Percentiles rank a stretch among this genome's conserved stretches.
Evolutionary conservation across 2,113 vertebrate genomes (phyloP).

Genomic region (Rhinoderma darwinii): DNA sequence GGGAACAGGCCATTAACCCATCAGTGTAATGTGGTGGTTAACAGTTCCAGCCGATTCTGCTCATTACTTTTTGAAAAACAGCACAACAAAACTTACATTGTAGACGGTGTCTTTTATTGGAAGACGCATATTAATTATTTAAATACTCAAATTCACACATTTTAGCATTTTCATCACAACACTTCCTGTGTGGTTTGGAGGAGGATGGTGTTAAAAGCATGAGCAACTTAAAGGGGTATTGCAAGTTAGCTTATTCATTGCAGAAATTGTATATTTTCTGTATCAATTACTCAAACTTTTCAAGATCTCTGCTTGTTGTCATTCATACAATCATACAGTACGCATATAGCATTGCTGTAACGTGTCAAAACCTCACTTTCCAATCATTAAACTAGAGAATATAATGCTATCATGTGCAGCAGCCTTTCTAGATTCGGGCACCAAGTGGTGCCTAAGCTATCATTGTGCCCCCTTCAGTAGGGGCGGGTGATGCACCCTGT

Average conservation of each 20-base stretch:
- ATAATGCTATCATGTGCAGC: no score
- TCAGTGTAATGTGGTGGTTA: background rate
- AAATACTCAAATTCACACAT: background rate
- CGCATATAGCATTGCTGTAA: no score
- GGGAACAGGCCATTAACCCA: background rate
- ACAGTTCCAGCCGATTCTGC: background rate
- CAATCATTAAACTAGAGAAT: no score
- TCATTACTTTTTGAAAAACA: conserved; percentile 19
- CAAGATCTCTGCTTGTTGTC: background rate
- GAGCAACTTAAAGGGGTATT: background rate
- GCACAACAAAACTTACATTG: background rate
- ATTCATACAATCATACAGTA: no score
- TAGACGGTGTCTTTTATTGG: background rate
- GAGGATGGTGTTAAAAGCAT: background rate
- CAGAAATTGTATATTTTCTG: background rate
- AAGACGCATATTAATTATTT: conserved; percentile 21
- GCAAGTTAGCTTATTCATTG: background rate
- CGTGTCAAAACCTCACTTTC: no score
- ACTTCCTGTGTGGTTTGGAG: conserved; percentile 25
- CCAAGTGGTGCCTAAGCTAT: no score
- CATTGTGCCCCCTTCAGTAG: no score
- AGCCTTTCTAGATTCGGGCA: no score
- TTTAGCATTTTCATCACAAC: conserved; percentile 4
- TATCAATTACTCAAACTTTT: background rate
- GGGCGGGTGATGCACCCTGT: no score